Base-by-base conservation (phyloP, 2,113 vertebrate species). In the Cavia porcellus region DNA sequence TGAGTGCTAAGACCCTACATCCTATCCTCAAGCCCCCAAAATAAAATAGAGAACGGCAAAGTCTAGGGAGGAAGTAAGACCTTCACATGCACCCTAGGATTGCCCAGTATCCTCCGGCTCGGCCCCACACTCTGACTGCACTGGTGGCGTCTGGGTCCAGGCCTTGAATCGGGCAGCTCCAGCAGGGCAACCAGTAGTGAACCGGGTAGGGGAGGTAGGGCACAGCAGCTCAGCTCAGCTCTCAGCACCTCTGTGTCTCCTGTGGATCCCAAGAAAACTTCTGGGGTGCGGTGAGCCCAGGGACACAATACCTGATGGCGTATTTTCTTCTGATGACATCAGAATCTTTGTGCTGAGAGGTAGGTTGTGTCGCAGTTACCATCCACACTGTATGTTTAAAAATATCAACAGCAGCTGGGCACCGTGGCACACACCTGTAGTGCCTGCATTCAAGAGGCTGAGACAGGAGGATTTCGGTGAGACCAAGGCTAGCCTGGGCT, bases 341-440 rank as follows among this genome's bases (percentile, higher is more conserved):
- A 55, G 55, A 64, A 28, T 88, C n/a, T n/a, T 74, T 20, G 17
- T 2, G 0, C 66, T 91, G 8, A 12, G 22, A 20, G 12, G 45
- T 50, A 10, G 12, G 7, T 70, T 24, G 8, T 7, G 3, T 35
- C 15, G 1, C 20, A 45, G 4, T 66, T 64, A 0, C 32, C 10
- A 2, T 45, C 86, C 30, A 62, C 12, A 13, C 0, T 0, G 82
- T 62, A 50, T 19, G 5, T 83, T 64, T 82, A 61, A 32, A 42
- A 62, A 80, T 5, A 15, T 32, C 10, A 42, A 22, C 22, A 62
- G 47, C 42, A 20, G 55, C n/a, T 3, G 38, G n/a, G 19, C n/a
- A 14, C 42, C n/a, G 70, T 7, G n/a, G 70, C 19, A 22, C 35
- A 42, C 8, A 11, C 68, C 68, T 38, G 7, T 32, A 17, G 30